Evolutionary conservation across 2,797 vertebrate species (phyloP).

Genomic region (Argyrosomus regius): DNA sequence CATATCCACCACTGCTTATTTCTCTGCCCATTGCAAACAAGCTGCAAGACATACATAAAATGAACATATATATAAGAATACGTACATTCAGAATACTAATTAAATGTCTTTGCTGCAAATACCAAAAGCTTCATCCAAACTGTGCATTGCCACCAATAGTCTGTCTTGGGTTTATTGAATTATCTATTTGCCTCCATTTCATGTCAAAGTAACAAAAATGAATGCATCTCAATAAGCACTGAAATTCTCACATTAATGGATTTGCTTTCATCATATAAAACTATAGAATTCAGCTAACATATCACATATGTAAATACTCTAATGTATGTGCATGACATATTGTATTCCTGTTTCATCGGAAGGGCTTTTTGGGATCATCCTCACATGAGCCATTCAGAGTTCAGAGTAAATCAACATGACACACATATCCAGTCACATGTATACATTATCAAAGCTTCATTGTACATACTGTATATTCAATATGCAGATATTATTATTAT

Average conservation of each 20-base stretch:
- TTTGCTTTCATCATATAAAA: conserved; percentile 30
- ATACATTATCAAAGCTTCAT: conserved; percentile 59
- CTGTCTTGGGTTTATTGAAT: conserved; percentile 17
- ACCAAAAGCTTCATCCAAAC: conserved; percentile 36
- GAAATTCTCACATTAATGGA: conserved; percentile 20
- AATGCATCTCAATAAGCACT: conserved; percentile 38
- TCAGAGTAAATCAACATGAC: conserved; percentile 52
- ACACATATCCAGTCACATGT: conserved; percentile 59
- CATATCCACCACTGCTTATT: conserved; percentile 13
- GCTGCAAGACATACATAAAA: conserved; percentile 29
- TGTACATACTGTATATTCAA: conserved; percentile 80
- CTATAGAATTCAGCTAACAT: conserved; percentile 35
- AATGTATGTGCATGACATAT: conserved; percentile 74
- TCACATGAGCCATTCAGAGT: conserved; percentile 59
- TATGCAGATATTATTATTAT: conserved; percentile 65
- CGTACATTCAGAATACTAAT: conserved; percentile 16
- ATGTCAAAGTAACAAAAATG: conserved; percentile 8
- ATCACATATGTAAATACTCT: conserved; percentile 71
- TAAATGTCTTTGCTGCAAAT: conserved; percentile 29
- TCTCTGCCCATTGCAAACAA: conserved; percentile 15
- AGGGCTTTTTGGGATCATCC: conserved; percentile 75
- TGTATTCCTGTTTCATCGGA: conserved; percentile 73
- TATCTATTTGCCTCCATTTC: background rate
- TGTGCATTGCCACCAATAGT: background rate
- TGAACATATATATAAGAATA: conserved; percentile 17